Percentiles rank a stretch among this genome's conserved stretches.
These are phyloP conservation scores for Tribolium freemani DNA, from an alignment of 2,888 invertebrate species.

Conservation along the genomic window DNA sequence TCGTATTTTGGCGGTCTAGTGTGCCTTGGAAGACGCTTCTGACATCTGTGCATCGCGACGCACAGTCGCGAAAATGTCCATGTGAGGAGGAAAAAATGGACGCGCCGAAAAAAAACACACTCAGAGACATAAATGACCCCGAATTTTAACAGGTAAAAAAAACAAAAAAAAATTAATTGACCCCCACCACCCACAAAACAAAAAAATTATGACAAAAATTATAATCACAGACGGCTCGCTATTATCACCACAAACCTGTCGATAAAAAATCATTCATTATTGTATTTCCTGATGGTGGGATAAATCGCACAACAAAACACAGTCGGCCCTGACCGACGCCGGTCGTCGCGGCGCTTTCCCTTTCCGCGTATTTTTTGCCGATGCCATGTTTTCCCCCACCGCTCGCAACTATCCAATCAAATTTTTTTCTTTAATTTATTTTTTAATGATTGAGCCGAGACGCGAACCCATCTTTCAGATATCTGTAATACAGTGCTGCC, in stretches of 20 bases:
- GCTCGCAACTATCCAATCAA: slow-evolving; percentile 61
- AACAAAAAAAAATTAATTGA: background rate
- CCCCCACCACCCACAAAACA: too few species aligned
- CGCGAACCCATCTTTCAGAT: slow-evolving; percentile 52
- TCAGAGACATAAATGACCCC: slow-evolving; percentile 51
- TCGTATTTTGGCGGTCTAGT: slow-evolving; percentile 63
- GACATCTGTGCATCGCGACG: slow-evolving; percentile 52
- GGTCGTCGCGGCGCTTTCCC: slow-evolving; percentile 57
- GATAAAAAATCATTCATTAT: background rate
- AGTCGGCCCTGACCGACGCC: slow-evolving; percentile 54
- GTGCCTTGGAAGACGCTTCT: slow-evolving; percentile 56
- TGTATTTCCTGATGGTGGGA: slow-evolving; percentile 4
- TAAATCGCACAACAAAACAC: slow-evolving; percentile 47
- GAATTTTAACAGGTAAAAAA: slow-evolving; percentile 51
- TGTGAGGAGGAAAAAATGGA: slow-evolving; percentile 53
- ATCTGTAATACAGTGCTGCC: slow-evolving; percentile 35
- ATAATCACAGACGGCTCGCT: background rate
- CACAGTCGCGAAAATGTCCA: slow-evolving; percentile 50
- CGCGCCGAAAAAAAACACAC: slow-evolving; percentile 48
- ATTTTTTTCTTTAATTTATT: slow-evolving; percentile 62
- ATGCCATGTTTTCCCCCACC: slow-evolving; percentile 62
- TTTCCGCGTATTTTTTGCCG: slow-evolving; percentile 58
- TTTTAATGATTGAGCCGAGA: slow-evolving; percentile 60
- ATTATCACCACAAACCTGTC: background rate
- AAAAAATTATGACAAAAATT: background rate